Evolutionary conservation across 2,113 vertebrate genomes (phyloP).

Genomic region (Xiphophorus couchianus): DNA sequence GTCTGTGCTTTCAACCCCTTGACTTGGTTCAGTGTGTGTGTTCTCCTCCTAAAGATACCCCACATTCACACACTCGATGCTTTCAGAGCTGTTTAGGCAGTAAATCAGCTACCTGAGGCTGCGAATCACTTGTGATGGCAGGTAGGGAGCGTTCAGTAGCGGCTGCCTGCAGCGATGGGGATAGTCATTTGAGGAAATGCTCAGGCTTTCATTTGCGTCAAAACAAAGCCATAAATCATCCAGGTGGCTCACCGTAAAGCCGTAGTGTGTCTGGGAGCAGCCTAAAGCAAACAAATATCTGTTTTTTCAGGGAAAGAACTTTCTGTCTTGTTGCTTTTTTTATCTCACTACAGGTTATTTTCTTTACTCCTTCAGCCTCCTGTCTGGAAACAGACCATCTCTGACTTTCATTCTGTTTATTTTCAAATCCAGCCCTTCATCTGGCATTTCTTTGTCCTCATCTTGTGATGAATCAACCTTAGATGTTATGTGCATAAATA

Average conservation of each 20-base stretch:
- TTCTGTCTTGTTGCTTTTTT: not conserved
- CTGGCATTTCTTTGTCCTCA: not conserved
- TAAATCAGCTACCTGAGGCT: constrained; percentile 49
- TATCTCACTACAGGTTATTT: not conserved
- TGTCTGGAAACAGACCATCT: not conserved
- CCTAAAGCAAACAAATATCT: constrained; percentile 41
- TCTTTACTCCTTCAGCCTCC: not conserved
- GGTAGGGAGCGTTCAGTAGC: constrained; percentile 25
- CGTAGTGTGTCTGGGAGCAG: not conserved
- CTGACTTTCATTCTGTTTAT: not conserved
- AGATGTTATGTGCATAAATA: not conserved
- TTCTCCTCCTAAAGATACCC: not conserved
- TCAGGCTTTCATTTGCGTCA: constrained; percentile 57
- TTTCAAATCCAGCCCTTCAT: not conserved
- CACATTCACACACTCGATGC: not conserved
- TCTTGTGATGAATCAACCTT: not conserved
- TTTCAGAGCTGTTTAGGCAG: constrained; percentile 12
- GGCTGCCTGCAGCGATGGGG: constrained; percentile 43
- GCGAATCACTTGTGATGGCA: constrained; percentile 41
- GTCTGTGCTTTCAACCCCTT: not conserved
- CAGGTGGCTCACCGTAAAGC: constrained; percentile 21
- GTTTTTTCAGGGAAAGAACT: not conserved
- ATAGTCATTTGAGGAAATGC: constrained; percentile 42
- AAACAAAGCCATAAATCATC: constrained; percentile 64
- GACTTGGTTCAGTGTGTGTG: constrained; percentile 4